phyloP scores from a whole-genome alignment of 2,113 vertebrate species.

The Bubo bubo region DNA sequence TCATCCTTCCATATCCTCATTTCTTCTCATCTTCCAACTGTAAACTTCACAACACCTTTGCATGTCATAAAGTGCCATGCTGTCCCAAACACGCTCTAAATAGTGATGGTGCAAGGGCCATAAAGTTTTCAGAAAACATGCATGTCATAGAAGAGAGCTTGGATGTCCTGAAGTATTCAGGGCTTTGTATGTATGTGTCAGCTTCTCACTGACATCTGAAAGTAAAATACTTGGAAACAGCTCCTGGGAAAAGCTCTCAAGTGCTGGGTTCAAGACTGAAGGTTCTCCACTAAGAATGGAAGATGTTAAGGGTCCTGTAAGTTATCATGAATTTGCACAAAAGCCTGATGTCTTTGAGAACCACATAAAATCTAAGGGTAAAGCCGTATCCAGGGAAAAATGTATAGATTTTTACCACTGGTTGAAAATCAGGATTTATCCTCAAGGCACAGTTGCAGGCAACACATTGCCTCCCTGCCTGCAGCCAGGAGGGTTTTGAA shows the following conservation, averaged over 20 bases:
- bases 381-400: neutral
- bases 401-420: neutral
- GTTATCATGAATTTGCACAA: neutral
- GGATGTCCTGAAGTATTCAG: rapidly evolving
- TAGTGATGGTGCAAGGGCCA: neutral
- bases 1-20: neutral
- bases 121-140: rapidly evolving
- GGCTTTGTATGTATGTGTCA: rapidly evolving
- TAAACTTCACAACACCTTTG: neutral
- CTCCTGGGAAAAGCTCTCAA: neutral
- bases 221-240: neutral
- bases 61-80: rapidly evolving
- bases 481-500: neutral
- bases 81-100: neutral
- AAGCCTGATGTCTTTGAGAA: neutral
- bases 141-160: neutral
- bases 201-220: neutral
- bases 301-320: neutral
- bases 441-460: neutral
- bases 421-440: neutral
- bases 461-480: neutral
- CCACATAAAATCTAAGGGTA: neutral
- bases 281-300: neutral
- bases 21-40: neutral
- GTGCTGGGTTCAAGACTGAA: neutral